Evolutionary conservation across 2,113 vertebrate species (phyloP).

Genomic region (Cyanoramphus novaezelandiae): DNA sequence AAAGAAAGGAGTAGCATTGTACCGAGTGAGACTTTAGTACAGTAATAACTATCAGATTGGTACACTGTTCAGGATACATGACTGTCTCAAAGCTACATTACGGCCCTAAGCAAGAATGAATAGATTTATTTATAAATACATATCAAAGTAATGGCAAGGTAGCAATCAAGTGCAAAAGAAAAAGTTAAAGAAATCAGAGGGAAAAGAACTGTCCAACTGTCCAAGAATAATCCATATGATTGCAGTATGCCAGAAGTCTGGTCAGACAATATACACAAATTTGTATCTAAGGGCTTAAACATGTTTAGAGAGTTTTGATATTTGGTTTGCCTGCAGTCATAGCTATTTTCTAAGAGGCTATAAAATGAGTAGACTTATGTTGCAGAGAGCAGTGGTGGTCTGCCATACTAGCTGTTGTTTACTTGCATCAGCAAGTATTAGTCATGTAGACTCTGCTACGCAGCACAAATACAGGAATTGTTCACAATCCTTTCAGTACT

Average conservation of each 20-base stretch:
- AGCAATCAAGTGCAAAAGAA: neutral
- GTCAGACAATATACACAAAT: neutral
- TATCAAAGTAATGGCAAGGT: neutral
- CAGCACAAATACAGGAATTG: neutral
- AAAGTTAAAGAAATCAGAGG: neutral
- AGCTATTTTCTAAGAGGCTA: neutral
- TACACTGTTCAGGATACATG: neutral
- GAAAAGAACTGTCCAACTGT: neutral
- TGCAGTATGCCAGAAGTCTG: neutral
- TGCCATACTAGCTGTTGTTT: neutral
- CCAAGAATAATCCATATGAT: neutral
- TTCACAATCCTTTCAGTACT: neutral
- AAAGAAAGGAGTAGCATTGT: neutral
- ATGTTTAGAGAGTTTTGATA: neutral
- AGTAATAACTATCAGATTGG: neutral
- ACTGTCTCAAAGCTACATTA: neutral
- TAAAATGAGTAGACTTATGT: neutral
- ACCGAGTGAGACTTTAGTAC: neutral
- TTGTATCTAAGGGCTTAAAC: neutral
- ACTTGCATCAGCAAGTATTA: neutral
- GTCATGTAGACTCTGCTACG: neutral
- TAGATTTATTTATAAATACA: neutral
- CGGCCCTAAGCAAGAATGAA: neutral
- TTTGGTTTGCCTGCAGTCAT: neutral
- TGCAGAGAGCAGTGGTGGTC: neutral